Evolutionary conservation across 2,888 invertebrate genomes (phyloP).

Genomic region (Arge pagana): DNA sequence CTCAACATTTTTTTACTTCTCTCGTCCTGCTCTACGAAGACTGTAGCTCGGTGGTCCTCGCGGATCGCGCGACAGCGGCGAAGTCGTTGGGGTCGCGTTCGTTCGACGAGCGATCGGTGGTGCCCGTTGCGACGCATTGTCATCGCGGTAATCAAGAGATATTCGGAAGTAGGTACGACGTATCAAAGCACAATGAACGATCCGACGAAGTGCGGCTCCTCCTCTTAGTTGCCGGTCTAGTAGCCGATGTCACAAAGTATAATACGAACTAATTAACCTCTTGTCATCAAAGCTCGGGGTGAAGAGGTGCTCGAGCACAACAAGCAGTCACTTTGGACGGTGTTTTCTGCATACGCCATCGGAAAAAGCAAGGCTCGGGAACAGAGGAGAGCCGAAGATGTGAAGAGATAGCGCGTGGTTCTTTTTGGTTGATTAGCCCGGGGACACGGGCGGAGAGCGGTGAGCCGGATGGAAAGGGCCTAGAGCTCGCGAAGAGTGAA

Average conservation of each 20-base stretch:
- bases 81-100: too few species aligned
- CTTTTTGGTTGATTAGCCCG: constrained; percentile 48
- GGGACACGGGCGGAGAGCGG: constrained; percentile 42
- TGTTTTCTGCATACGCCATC: constrained; percentile 50
- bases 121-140: too few species aligned
- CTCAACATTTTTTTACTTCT: too few species aligned
- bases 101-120: too few species aligned
- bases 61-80: too few species aligned
- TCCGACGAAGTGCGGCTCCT: too few species aligned
- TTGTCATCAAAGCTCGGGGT: constrained; percentile 47
- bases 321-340: constrained; percentile 36
- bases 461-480: constrained; percentile 36
- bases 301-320: constrained; percentile 38
- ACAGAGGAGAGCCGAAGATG: constrained; percentile 24
- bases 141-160: too few species aligned
- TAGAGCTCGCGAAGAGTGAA: not conserved
- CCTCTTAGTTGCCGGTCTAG: too few species aligned
- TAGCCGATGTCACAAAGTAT: constrained; percentile 50
- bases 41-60: too few species aligned
- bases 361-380: constrained; percentile 22
- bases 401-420: constrained; percentile 31
- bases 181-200: too few species aligned
- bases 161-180: too few species aligned
- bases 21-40: too few species aligned
- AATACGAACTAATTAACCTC: constrained; percentile 54